Conservation (phyloP, 2,113 vertebrate genomes). For the Callithrix jacchus region DNA sequence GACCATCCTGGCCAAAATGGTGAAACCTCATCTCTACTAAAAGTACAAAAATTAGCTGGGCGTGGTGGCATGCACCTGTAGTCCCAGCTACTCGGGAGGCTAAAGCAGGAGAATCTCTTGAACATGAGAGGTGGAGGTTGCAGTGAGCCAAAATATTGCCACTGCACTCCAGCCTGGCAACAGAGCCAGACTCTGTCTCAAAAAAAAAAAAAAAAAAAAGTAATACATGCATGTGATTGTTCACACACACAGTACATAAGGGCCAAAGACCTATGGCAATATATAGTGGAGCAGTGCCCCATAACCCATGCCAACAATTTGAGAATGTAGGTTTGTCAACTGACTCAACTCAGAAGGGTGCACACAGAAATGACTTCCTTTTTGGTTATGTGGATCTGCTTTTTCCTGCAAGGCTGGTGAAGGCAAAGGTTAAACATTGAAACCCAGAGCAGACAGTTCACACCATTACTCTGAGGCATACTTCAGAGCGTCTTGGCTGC, state of each 20-base stretch:
- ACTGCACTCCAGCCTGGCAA: no score
- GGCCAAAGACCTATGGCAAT: neutral
- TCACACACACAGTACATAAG: neutral
- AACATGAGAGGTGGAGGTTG: no score
- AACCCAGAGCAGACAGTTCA: neutral
- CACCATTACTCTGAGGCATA: neutral
- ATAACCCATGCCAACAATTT: neutral
- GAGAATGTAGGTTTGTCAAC: neutral
- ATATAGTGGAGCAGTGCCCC: neutral
- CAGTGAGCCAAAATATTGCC: no score
- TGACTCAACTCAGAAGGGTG: neutral
- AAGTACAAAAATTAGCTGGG: no score
- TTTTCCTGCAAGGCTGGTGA: constrained; percentile 10
- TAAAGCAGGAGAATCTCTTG: no score
- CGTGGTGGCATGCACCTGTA: no score
- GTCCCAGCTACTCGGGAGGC: no score
- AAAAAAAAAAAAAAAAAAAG: neutral
- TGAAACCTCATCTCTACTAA: no score
- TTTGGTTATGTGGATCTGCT: neutral
- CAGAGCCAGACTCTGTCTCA: no score
- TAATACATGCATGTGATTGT: neutral
- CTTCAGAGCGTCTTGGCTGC: neutral
- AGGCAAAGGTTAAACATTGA: constrained; percentile 28
- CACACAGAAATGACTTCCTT: neutral
- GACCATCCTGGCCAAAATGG: no score